Base-by-base conservation (phyloP, 2,113 vertebrate genomes). In the Tachysurus fulvidraco region DNA sequence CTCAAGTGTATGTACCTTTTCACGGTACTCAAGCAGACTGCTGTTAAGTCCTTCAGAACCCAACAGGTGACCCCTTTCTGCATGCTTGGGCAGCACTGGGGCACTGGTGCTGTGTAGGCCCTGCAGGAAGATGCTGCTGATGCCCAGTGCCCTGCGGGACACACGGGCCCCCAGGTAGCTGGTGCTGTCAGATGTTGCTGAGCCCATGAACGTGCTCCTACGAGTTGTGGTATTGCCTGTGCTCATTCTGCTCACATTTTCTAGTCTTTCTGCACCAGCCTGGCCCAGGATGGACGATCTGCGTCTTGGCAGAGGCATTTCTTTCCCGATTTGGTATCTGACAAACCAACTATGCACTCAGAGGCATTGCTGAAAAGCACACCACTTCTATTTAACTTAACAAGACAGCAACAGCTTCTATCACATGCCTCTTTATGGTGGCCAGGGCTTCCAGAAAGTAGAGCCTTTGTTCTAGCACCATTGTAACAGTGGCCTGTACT, bases 101-200 rank as follows among this genome's bases (percentile, higher is more conserved):
- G 92, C 88, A 0, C 95, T 91, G 64, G 94, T 96, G 93, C 96
- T 97, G 91, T 96, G 93, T 74, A 98, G 93, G 0, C 97, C 96
- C 90, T 98, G 97, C 59, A 99, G 92, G 93, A 98, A 98, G 86
- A 99, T 95, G 17, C 96, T 98, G 94, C 97, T 99, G 92, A 99
- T 97, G 84, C 97, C 96, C 91, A 99, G 93, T 59, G 97, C 97
- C 23, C 97, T 93, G 83, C 97, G 96, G 85, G 97, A 98, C 88
- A 99, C 96, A 0, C 96, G 95, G 1, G 97, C 95, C 67, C 97
- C 96, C 89, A 97, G 91, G 54, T 94, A 92, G 83, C 95, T 94
- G 41, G 93, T 85, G 9, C 89, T 89, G 0, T 93, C 94, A 0
- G 92, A 91, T 59, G 96, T 94, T 0, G 89, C 91, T 0, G 91